Evolutionary conservation across 1,140 invertebrate genomes (phyloP), one percentile per base, ranked within the genome.

Genomic region (Tyrophagus putrescentiae): DNA sequence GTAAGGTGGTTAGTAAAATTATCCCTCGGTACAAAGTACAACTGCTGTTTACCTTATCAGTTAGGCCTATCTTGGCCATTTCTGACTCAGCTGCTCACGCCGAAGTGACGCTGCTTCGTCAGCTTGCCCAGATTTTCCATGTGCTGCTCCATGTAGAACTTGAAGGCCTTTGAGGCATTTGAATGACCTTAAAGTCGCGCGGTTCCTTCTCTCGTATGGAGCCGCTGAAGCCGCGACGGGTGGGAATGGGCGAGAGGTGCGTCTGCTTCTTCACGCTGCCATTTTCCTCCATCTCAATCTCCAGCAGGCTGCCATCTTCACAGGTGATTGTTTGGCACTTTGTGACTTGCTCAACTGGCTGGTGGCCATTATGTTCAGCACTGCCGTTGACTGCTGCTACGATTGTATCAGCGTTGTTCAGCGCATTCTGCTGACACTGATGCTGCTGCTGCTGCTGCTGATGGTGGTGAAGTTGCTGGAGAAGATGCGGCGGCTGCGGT

Each of bases 91-190:
- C 70, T 98, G 93, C 70, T 90, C 77, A 36, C 86, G 78, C 33
- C 96, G 78, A 67, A 84, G 85, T 39, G 75, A 18, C 95, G 76
- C 72, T 98, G 91, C 64, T 90, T 85, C 69, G 93, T 87, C 9
- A 87, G 92, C 70, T 98, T 97, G 11, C 97, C 78, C 11, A 99
- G 84, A 71, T 98, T 97, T 72, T 98, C 94, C 0, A 98, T 83
- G 69, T 98, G 95, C 70, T 99, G 95, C 69, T 98, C 95, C 94
- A 99, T 99, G 71, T 87, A 99, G 71, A 98, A 98, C 74, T 97
- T 96, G 72, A 91, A 98, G 0, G 92, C 92, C n/a, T n/a, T n/a
- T n/a, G n/a, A n/a, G 69, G 95, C 88, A 0, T 91, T 87, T n/a
- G 88, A 92, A 70, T 92, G 11, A 92, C 87, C 75, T 90, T 91